Evolutionary conservation across 92 coral and sea anemone species (phyloP), one percentile per base, ranked within the genome.

Genomic region (Meandrina meandrites): DNA sequence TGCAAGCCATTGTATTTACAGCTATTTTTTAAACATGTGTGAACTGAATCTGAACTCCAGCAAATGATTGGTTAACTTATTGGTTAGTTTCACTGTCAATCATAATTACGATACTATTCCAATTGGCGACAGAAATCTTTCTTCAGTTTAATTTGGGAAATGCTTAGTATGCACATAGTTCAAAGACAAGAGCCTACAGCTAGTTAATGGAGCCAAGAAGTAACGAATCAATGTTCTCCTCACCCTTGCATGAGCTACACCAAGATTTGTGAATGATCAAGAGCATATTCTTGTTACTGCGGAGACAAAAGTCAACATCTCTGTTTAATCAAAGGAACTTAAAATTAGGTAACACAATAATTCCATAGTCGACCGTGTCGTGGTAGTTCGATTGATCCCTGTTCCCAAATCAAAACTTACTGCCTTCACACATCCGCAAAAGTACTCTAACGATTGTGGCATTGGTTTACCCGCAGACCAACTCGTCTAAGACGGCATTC

Each of bases 211-310:
- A 64, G 48, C 15, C 1, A n/a, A 64, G 8, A 31, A 13, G 8
- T 1, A 0, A n/a, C 7, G 4, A 18, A 62, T 5, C 69, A 62
- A 62, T 9, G 69, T 18, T 5, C 7, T 62, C 2, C 75, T 36
- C 75, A 96, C 99, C 93, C 91, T 95, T 95, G 84, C 99, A 95
- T n/a, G 99, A 95, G 34, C 92, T 79, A 86, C 99, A 96, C 90
- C 93, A 90, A 0, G 96, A 86, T 69, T 92, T 95, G 90, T 93
- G 95, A 22, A 94, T 88, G 31, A 96, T 87, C 88, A 96, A 80
- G 4, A 96, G 84, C 97, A 96, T 90, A 32, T 89, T 79, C 88
- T 93, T 92, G 67, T 93, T 91, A 54, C 99, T 96, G 86, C 37
- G 83, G 81, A 80, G 81, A 75, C 17, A 77, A 50, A 40, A 60